Evolutionary conservation across 2,888 invertebrate species (phyloP), one percentile per base, ranked within the genome.

Genomic region (Platycnemis pennipes): DNA sequence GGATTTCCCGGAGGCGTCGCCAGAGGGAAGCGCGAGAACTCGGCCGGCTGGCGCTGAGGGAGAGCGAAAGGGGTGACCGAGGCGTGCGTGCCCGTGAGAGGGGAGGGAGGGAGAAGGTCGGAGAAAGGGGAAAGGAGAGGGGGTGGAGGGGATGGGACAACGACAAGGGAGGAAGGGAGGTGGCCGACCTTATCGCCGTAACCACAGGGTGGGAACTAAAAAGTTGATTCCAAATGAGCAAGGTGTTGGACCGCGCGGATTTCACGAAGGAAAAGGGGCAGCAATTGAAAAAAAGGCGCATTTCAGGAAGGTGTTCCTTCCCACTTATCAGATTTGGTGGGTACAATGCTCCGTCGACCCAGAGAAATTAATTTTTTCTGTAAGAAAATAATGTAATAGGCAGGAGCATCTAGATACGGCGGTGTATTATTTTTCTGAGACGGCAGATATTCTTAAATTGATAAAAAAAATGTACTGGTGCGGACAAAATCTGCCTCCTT

Each of bases 1-100:
- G 91, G 91, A 91, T 91, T 91, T 91, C 91, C 91, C 63, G n/a
- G 63, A 91, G 91, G 91, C 91, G 91, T 69, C 91, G 26, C 69
- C 45, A 44, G 44, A 22, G 56, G 56, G 56, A 22, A 37, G 22
- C 31, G n/a, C 31, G 86, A 86, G 22, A 22, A 44, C 37, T 11
- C 22, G 77, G n/a, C n/a, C n/a, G n/a, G n/a, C n/a, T n/a, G n/a
- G n/a, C 3, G 44, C 7, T 4, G 42, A 42, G 0, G 22, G 42
- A 37, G 56, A 42, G 37, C 13, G 49, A 8, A 42, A 13, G 91
- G 44, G n/a, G 26, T 5, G 22, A 3, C 22, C 37, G 56, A 53
- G 44, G 22, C 22, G 91, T 91, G 91, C 91, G 91, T 91, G 91
- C 63, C 63, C 77, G 5, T 13, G 63, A 45, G 2, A 63, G 91